Percentiles rank a stretch among this genome's conserved stretches.
Evolutionary conservation across 2,888 invertebrate species (phyloP).

Genomic region (Argynnis bischoffii): DNA sequence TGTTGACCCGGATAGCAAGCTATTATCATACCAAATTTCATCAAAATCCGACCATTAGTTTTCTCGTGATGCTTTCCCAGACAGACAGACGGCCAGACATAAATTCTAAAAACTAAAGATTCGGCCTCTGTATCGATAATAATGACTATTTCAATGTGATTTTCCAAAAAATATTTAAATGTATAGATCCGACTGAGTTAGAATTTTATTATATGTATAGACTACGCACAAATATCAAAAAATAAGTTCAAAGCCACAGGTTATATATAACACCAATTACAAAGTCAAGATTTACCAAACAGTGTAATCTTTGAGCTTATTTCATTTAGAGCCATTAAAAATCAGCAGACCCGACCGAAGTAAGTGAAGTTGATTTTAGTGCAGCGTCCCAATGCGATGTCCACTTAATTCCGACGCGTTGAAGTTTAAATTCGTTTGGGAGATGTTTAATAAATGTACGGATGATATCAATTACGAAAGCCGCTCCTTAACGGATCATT

Average conservation of each 20-base stretch:
- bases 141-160: too few relatives aligned
- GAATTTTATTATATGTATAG: too few relatives aligned
- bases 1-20: too few relatives aligned
- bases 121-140: too few relatives aligned
- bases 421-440: constrained; percentile 30
- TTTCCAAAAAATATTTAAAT: too few relatives aligned
- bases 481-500: constrained; percentile 57
- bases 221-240: too few relatives aligned
- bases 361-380: constrained; percentile 4
- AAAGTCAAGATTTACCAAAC: constrained; percentile 33
- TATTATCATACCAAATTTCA: too few relatives aligned
- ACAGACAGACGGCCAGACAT: too few relatives aligned
- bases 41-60: too few relatives aligned
- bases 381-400: not conserved
- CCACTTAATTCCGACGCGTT: constrained; percentile 15
- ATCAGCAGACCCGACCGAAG: constrained; percentile 25
- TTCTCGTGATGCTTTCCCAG: too few relatives aligned
- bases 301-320: constrained; percentile 40
- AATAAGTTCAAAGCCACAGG: not conserved
- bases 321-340: constrained; percentile 39
- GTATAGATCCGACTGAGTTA: too few relatives aligned
- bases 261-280: constrained; percentile 11
- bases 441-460: constrained; percentile 31
- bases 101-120: too few relatives aligned
- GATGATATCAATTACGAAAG: constrained; percentile 50